phyloP scores from a whole-genome alignment of 2,888 invertebrate species.

The Melipona bicolor region DNA sequence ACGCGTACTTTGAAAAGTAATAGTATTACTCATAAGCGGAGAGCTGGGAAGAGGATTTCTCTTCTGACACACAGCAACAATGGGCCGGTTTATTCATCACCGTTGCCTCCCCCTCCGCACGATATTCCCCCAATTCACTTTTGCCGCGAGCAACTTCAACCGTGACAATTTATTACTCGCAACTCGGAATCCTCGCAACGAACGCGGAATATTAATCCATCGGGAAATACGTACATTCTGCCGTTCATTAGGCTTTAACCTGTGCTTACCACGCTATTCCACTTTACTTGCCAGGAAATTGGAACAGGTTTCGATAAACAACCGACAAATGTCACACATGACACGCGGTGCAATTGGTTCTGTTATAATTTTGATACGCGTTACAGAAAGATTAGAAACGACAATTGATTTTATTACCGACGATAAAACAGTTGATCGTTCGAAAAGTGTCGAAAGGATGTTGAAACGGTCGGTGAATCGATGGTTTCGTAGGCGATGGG shows the following conservation, averaged over 20 bases:
- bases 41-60: constrained; percentile 35
- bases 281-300: background rate
- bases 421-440: background rate
- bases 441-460: background rate
- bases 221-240: background rate
- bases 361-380: too few species aligned
- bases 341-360: too few species aligned
- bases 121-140: constrained; percentile 28
- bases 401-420: background rate
- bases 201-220: constrained; percentile 1
- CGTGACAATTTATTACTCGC: constrained; percentile 30
- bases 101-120: background rate
- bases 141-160: constrained; percentile 25
- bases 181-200: constrained; percentile 6
- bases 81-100: constrained; percentile 27
- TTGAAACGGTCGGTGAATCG: background rate
- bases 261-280: background rate
- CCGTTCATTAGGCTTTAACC: background rate
- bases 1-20: constrained; percentile 42
- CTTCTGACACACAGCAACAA: constrained; percentile 22
- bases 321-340: too few species aligned
- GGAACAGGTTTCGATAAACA: background rate
- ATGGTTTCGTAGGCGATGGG: constrained; percentile 5
- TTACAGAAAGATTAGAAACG: background rate
- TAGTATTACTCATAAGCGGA: constrained; percentile 13